Conservation (phyloP, 2,888 invertebrate genomes). For the Acholoe squamosa region DNA sequence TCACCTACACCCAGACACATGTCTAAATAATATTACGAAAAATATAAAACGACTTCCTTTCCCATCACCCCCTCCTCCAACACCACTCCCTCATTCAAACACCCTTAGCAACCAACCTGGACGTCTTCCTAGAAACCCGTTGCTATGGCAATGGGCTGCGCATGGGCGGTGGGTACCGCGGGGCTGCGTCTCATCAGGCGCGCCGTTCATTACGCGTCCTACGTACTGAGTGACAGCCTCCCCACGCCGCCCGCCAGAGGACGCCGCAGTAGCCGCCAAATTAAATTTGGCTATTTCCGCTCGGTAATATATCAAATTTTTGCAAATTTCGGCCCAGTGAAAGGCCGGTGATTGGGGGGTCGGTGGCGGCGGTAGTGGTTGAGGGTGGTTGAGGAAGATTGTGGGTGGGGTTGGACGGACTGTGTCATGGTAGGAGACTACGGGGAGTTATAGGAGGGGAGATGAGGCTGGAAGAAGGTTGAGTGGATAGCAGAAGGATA, state of each 20-base stretch:
- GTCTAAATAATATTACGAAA: not conserved
- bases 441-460: not conserved
- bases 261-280: conserved; percentile 48
- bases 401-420: not conserved
- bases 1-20: not conserved
- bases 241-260: not conserved
- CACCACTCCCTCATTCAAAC: not conserved
- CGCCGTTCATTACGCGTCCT: conserved; percentile 40
- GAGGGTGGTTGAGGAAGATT: too few relatives aligned
- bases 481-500: not conserved
- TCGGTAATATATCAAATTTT: conserved; percentile 60
- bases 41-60: not conserved
- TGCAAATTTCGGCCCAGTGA: conserved; percentile 59
- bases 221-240: conserved; percentile 42
- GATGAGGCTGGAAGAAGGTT: not conserved
- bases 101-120: not conserved
- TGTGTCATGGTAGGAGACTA: not conserved
- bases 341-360: conserved; percentile 59
- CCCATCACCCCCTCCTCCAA: not conserved
- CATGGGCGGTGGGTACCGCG: not conserved
- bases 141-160: conserved; percentile 45
- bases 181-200: conserved; percentile 26
- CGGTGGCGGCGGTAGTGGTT: not conserved
- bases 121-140: conserved; percentile 30
- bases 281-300: conserved; percentile 62